Percentiles rank a stretch among this genome's conserved stretches.
These are phyloP conservation scores for Apis laboriosa DNA, from an alignment of 1,140 invertebrate genomes.

Conservation along the genomic window DNA sequence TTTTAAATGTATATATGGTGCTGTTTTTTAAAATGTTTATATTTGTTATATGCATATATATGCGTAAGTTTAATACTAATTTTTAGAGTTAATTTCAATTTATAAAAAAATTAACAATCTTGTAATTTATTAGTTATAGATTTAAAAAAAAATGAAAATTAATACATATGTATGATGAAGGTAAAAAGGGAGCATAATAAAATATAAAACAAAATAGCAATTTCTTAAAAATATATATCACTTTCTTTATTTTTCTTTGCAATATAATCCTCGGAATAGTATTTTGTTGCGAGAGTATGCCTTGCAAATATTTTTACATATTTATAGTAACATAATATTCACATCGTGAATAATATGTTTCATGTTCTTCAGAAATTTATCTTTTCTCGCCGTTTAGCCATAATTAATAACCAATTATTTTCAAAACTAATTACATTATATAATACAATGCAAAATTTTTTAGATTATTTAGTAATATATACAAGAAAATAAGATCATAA, in stretches of 20 bases:
- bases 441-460: constrained; percentile 56
- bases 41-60: constrained; percentile 5
- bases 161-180: constrained; percentile 25
- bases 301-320: constrained; percentile 67
- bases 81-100: constrained; percentile 6
- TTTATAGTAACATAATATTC: constrained; percentile 62
- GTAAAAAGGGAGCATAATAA: constrained; percentile 46
- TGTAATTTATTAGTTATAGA: background rate
- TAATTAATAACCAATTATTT: constrained; percentile 51
- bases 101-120: background rate
- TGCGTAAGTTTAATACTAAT: background rate
- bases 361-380: constrained; percentile 38
- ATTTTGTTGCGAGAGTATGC: constrained; percentile 60
- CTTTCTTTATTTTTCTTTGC: constrained; percentile 70
- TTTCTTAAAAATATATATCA: constrained; percentile 76
- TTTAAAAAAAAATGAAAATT: background rate
- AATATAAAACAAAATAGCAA: constrained; percentile 33
- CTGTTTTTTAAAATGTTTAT: constrained; percentile 17
- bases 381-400: constrained; percentile 22
- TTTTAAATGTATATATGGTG: constrained; percentile 31
- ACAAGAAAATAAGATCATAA: constrained; percentile 57
- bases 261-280: constrained; percentile 67
- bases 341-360: constrained; percentile 56
- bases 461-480: constrained; percentile 64
- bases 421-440: constrained; percentile 57